phyloP scores from a whole-genome alignment of 2,797 vertebrate genomes.

The Urophycis tenuis region DNA sequence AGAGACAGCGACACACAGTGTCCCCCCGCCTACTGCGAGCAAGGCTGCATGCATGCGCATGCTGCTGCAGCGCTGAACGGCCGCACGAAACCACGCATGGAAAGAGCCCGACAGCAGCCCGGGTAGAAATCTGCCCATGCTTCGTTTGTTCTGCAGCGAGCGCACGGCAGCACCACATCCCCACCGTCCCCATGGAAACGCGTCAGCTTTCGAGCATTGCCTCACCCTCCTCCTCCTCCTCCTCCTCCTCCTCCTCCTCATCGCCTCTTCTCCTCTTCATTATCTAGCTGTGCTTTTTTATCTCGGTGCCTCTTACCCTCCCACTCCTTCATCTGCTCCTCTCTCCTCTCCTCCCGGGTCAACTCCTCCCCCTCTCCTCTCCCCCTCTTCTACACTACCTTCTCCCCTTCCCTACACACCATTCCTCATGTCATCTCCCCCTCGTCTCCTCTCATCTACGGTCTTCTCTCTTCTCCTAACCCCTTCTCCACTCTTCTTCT shows the following conservation, averaged over 20 bases:
- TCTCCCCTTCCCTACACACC: too few relatives aligned
- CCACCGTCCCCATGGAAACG: conserved; percentile 68
- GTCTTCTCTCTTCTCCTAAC: conserved; percentile 19
- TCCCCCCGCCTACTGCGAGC: conserved; percentile 42
- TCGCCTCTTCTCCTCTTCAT: background rate
- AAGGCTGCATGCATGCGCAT: conserved; percentile 14
- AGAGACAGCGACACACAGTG: conserved; percentile 46
- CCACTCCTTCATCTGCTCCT: conserved; percentile 23
- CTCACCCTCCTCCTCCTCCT: background rate
- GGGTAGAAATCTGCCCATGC: conserved; percentile 56
- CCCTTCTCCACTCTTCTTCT: too few relatives aligned
- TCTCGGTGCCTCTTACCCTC: background rate
- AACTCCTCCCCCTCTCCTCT: too few relatives aligned
- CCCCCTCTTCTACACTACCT: too few relatives aligned
- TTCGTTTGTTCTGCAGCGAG: conserved; percentile 65
- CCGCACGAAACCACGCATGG: conserved; percentile 55
- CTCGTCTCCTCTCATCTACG: too few relatives aligned
- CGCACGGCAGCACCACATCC: conserved; percentile 37
- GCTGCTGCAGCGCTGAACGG: conserved; percentile 53
- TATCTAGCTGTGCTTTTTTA: too few relatives aligned
- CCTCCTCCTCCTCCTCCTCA: background rate
- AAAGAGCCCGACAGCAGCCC: conserved; percentile 53
- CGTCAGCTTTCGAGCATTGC: conserved; percentile 35
- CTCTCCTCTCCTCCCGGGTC: conserved; percentile 27
- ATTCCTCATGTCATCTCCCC: too few relatives aligned